Percentiles rank a stretch among this genome's conserved stretches.
These are phyloP conservation scores for Forbesichthys agassizii DNA, from an alignment of 2,113 vertebrate species.

Conservation along the genomic window DNA sequence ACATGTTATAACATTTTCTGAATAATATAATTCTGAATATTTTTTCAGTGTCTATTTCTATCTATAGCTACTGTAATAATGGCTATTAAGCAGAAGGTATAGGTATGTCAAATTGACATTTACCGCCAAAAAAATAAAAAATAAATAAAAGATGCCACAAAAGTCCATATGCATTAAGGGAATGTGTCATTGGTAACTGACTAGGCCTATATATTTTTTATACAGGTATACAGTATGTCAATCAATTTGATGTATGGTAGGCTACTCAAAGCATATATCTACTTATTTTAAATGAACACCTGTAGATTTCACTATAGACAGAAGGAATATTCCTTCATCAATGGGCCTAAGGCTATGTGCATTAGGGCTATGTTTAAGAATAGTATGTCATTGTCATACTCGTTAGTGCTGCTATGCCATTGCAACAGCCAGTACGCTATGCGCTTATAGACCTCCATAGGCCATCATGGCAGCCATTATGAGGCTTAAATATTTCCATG, in stretches of 20 bases:
- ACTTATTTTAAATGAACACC: slow-evolving; percentile 39
- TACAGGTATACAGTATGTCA: too few relatives aligned
- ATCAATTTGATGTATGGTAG: too few relatives aligned
- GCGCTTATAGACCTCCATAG: slow-evolving; percentile 3
- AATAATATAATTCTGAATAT: too few relatives aligned
- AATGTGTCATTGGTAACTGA: neutral
- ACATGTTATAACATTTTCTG: too few relatives aligned
- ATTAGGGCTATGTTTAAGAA: too few relatives aligned
- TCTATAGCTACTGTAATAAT: neutral
- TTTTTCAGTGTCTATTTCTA: neutral
- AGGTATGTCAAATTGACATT: too few relatives aligned
- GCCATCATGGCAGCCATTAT: slow-evolving; percentile 72
- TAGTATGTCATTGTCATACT: too few relatives aligned
- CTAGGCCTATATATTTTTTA: neutral
- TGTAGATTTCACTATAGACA: slow-evolving; percentile 13
- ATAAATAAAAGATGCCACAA: too few relatives aligned
- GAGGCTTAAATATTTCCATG: slow-evolving; percentile 63
- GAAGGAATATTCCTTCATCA: neutral
- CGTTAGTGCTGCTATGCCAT: neutral
- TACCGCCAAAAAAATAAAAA: slow-evolving; percentile 5
- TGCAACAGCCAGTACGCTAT: neutral
- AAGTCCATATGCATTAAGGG: neutral
- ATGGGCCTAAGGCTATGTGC: neutral
- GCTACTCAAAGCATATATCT: too few relatives aligned
- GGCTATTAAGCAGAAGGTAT: neutral